Conservation (phyloP, 2,888 invertebrate species). For the Orthosia incerta region DNA sequence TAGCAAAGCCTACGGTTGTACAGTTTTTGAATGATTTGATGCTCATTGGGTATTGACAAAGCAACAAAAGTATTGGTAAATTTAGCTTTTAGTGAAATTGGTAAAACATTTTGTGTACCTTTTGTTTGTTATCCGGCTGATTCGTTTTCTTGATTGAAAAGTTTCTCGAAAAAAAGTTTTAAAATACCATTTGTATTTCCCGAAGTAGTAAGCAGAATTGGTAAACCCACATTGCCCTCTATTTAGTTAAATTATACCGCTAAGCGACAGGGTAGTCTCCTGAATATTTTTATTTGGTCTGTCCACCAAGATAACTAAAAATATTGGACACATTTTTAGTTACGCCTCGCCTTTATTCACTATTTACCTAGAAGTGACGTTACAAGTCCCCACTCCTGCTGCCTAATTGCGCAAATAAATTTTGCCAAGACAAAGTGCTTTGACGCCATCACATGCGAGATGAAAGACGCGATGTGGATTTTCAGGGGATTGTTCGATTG, state of each 20-base stretch:
- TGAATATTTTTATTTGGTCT: too few relatives aligned
- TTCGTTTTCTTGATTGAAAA: conserved; percentile 39
- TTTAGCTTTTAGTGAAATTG: conserved; percentile 49
- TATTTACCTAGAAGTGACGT: too few relatives aligned
- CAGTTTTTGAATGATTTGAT: conserved; percentile 20
- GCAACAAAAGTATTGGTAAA: conserved; percentile 40
- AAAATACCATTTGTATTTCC: conserved; percentile 15
- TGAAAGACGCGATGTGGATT: too few relatives aligned
- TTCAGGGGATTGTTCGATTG: too few relatives aligned
- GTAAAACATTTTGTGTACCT: conserved; percentile 22
- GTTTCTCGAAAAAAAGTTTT: conserved; percentile 20
- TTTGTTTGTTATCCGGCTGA: conserved; percentile 27
- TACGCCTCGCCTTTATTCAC: too few relatives aligned
- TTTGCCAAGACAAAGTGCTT: too few relatives aligned
- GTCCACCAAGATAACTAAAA: too few relatives aligned
- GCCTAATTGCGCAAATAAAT: too few relatives aligned
- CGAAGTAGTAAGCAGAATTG: not conserved
- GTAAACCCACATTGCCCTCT: not conserved
- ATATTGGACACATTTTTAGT: too few relatives aligned
- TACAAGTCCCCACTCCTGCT: too few relatives aligned
- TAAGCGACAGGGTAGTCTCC: too few relatives aligned
- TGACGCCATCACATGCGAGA: too few relatives aligned
- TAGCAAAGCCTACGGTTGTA: not conserved
- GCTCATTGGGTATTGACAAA: conserved; percentile 24
- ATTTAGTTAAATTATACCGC: not conserved